These are phyloP conservation scores for Drosophila setifemur DNA, from an alignment of 1,140 invertebrate genomes.

Conservation along the genomic window DNA sequence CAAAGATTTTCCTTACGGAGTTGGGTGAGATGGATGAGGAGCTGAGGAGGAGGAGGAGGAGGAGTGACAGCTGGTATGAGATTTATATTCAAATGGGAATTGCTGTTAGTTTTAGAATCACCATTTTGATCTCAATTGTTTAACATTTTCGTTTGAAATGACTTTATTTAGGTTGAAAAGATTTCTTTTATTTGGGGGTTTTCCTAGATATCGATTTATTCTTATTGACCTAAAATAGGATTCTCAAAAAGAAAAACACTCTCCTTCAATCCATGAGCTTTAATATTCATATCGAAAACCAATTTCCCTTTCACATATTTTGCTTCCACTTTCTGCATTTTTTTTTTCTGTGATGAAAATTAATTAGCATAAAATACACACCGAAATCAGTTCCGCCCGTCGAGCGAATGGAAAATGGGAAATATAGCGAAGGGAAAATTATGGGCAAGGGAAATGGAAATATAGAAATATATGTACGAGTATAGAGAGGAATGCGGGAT, in stretches of 20 bases:
- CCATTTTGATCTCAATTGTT: no score
- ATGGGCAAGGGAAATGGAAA: slow-evolving; percentile 9
- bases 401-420: no score
- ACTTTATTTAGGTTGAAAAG: no score
- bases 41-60: background rate
- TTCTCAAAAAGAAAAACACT: no score
- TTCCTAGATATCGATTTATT: no score
- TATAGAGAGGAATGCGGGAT: slow-evolving; percentile 25
- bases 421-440: slow-evolving; percentile 29
- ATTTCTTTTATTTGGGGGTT: no score
- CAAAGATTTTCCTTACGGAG: slow-evolving; percentile 25
- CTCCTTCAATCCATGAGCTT: no score
- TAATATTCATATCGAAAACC: no score
- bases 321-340: background rate
- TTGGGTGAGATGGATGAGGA: no score
- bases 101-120: background rate
- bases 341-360: slow-evolving; percentile 35
- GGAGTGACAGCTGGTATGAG: slow-evolving; percentile 24
- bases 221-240: no score
- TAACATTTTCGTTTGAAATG: background rate
- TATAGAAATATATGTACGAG: no score
- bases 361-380: slow-evolving; percentile 60
- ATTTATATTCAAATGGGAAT: slow-evolving; percentile 7
- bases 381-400: slow-evolving; percentile 24
- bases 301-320: background rate